Percentiles rank a stretch among this genome's conserved stretches.
Conservation (phyloP, 2,797 vertebrate species). For the Pipistrellus pygmaeus region DNA sequence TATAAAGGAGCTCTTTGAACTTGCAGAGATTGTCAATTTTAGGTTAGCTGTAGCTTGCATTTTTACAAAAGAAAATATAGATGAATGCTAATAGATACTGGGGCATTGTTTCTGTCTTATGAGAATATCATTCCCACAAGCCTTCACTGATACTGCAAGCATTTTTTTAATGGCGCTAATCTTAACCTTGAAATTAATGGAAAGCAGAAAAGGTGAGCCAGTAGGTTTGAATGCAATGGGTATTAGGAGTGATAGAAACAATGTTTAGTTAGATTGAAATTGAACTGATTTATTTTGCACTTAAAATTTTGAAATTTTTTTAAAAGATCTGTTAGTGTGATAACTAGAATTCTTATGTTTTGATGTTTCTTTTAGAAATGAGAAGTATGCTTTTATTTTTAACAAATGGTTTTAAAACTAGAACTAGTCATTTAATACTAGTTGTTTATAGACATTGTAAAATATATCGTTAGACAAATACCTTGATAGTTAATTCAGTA, state of each 20-base stretch:
- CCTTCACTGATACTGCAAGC: conserved; percentile 77
- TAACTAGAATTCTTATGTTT: conserved; percentile 68
- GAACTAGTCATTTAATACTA: conserved; percentile 76
- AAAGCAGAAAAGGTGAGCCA: conserved; percentile 81
- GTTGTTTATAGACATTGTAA: conserved; percentile 71
- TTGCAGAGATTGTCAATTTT: conserved; percentile 82
- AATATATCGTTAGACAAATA: conserved; percentile 68
- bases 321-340: conserved; percentile 63
- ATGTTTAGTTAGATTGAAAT: conserved; percentile 78
- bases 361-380: conserved; percentile 76
- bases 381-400: conserved; percentile 69
- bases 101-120: conserved; percentile 79
- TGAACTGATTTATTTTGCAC: conserved; percentile 74
- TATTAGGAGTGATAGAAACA: conserved; percentile 73
- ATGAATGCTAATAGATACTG: conserved; percentile 80
- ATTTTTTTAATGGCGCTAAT: conserved; percentile 68
- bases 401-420: conserved; percentile 74
- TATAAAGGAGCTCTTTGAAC: conserved; percentile 80
- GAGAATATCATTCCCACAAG: conserved; percentile 70
- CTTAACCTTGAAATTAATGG: conserved; percentile 79
- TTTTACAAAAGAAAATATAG: conserved; percentile 84
- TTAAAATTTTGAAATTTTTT: conserved; percentile 64
- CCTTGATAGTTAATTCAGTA: conserved; percentile 59
- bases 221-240: conserved; percentile 74
- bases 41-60: conserved; percentile 83